A percentile compares a stretch with the other conserved stretches of the same genome.
phyloP scores from a whole-genome alignment of 1,140 invertebrate genomes.

The Armadillidium nasatum region DNA sequence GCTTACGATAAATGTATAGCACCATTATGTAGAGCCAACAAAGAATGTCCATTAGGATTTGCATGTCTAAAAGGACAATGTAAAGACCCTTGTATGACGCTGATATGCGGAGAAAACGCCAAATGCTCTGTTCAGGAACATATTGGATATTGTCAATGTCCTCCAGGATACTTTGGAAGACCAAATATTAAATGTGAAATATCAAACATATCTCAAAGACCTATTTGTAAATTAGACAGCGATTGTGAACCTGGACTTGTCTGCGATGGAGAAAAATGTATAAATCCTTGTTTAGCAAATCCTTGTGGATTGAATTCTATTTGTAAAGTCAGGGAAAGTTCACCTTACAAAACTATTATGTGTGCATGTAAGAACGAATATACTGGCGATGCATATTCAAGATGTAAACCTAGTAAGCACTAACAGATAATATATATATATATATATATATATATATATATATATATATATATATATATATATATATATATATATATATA shows the following conservation, averaged over 20 bases:
- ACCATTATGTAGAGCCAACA: conserved; percentile 49
- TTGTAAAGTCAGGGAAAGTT: conserved; percentile 69
- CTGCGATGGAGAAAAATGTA: conserved; percentile 46
- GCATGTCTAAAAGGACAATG: conserved; percentile 48
- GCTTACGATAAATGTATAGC: conserved; percentile 44
- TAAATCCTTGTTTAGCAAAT: conserved; percentile 46
- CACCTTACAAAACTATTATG: conserved; percentile 77
- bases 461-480: neutral
- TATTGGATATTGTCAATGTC: conserved; percentile 46
- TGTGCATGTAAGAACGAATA: conserved; percentile 78
- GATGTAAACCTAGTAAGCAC: conserved; percentile 67
- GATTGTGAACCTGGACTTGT: conserved; percentile 48
- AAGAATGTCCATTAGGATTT: conserved; percentile 48
- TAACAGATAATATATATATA: neutral
- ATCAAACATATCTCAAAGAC: conserved; percentile 54
- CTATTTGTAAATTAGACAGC: conserved; percentile 46
- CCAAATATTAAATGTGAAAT: conserved; percentile 62
- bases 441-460: neutral
- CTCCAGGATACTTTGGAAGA: conserved; percentile 50
- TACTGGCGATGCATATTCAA: conserved; percentile 59
- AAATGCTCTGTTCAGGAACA: conserved; percentile 45
- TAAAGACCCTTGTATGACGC: conserved; percentile 51
- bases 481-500: too few species aligned
- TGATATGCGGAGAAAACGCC: conserved; percentile 46
- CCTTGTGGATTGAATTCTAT: conserved; percentile 48